phyloP scores from a whole-genome alignment of 2,797 vertebrate species.

The Cossypha niveicapilla region DNA sequence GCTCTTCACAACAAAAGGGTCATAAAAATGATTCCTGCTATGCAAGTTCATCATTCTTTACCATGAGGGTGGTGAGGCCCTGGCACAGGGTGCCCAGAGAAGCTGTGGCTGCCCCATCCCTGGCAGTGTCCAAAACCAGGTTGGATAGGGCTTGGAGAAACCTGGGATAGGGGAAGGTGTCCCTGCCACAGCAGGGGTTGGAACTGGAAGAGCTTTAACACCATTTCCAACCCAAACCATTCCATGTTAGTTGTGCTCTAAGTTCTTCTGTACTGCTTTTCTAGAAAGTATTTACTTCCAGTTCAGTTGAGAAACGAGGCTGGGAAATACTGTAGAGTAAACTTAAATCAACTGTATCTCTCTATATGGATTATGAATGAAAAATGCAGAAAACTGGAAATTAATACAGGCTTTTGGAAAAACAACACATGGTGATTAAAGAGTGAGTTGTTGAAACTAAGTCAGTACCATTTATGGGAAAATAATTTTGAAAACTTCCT shows the following conservation, averaged over 20 bases:
- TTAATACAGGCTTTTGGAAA: not conserved
- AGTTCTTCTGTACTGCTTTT: not conserved
- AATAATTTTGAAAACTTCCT: not conserved
- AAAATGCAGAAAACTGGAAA: not conserved
- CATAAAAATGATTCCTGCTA: not conserved
- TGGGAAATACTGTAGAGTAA: not conserved
- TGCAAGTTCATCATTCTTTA: not conserved
- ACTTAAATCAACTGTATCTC: no score
- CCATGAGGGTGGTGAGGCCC: fast-evolving
- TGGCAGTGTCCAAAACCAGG: not conserved
- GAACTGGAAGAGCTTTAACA: not conserved
- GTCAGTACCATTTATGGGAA: not conserved
- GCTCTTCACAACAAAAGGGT: not conserved
- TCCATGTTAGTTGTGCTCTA: not conserved
- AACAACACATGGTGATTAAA: fast-evolving
- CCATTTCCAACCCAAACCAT: not conserved
- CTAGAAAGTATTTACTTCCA: not conserved
- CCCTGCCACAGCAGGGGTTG: no score
- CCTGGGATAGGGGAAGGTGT: not conserved
- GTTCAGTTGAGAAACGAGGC: not conserved
- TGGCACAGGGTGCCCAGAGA: not conserved
- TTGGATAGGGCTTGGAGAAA: fast-evolving
- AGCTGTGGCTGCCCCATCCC: not conserved
- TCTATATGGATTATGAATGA: not conserved
- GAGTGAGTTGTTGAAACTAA: not conserved